These are phyloP conservation scores for Pocillopora damicornis DNA, from an alignment of 64 coral and sea anemone genomes.

Conservation along the genomic window DNA sequence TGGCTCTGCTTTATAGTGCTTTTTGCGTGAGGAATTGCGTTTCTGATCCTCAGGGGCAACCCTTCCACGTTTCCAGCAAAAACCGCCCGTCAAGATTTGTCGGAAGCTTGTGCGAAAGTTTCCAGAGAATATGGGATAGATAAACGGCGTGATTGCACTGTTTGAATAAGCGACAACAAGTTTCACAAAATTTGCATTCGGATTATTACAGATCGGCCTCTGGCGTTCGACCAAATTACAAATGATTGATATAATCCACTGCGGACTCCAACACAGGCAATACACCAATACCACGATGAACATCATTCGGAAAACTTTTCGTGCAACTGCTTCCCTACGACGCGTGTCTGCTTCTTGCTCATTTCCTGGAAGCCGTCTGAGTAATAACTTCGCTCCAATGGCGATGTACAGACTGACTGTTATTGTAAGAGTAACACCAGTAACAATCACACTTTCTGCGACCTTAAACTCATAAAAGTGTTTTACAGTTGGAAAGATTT, in stretches of 20 bases:
- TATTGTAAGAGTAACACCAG: not conserved
- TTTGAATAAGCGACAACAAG: slow-evolving; percentile 8
- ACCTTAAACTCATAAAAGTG: not conserved
- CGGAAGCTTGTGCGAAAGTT: slow-evolving; percentile 36
- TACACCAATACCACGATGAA: slow-evolving; percentile 8
- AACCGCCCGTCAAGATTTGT: not conserved
- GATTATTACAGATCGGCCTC: slow-evolving; percentile 1
- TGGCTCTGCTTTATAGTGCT: too few species aligned
- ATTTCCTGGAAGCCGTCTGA: not conserved
- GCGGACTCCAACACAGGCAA: not conserved
- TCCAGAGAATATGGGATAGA: slow-evolving; percentile 21
- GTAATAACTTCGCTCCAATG: not conserved
- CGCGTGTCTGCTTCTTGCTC: not conserved
- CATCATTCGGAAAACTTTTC: slow-evolving; percentile 23
- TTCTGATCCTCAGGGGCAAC: not conserved
- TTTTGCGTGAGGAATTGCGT: too few species aligned
- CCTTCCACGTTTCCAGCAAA: not conserved
- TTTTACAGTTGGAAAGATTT: not conserved
- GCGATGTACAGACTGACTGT: slow-evolving; percentile 11
- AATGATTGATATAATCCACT: not conserved
- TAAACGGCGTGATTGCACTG: slow-evolving; percentile 21
- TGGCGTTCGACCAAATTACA: not conserved
- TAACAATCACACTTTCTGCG: not conserved
- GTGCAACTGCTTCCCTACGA: not conserved
- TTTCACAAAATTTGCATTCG: not conserved